These are phyloP conservation scores for Tadarida brasiliensis DNA, from an alignment of 2,797 vertebrate genomes.

Conservation along the genomic window DNA sequence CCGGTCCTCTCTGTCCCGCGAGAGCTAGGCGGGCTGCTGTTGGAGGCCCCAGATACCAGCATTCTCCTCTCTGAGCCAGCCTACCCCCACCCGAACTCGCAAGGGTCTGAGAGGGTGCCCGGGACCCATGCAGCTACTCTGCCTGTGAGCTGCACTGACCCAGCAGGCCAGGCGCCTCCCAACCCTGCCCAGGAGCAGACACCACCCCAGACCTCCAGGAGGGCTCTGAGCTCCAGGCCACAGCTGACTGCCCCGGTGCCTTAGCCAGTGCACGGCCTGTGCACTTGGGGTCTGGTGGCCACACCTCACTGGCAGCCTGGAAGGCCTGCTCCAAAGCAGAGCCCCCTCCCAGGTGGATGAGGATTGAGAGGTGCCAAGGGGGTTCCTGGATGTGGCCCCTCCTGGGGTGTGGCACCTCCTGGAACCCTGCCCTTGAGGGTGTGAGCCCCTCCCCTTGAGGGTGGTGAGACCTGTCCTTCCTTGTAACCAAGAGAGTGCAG, in stretches of 20 bases:
- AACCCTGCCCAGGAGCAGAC: fast-evolving
- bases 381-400: neutral
- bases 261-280: neutral
- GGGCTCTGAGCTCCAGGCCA: neutral
- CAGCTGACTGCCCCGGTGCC: neutral
- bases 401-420: neutral
- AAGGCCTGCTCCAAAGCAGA: neutral
- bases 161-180: fast-evolving
- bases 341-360: fast-evolving
- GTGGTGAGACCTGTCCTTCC: fast-evolving
- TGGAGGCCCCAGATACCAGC: fast-evolving
- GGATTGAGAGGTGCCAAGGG: neutral
- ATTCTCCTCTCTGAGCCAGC: neutral
- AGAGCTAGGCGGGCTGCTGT: fast-evolving
- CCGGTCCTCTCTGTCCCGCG: neutral
- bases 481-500: neutral
- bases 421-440: too few relatives aligned
- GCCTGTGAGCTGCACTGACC: fast-evolving
- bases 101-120: fast-evolving
- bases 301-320: neutral
- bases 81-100: neutral
- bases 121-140: fast-evolving
- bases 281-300: neutral
- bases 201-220: fast-evolving
- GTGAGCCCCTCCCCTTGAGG: neutral